Conservation (phyloP, 2,888 invertebrate genomes). For the Invenusta paracnida region DNA sequence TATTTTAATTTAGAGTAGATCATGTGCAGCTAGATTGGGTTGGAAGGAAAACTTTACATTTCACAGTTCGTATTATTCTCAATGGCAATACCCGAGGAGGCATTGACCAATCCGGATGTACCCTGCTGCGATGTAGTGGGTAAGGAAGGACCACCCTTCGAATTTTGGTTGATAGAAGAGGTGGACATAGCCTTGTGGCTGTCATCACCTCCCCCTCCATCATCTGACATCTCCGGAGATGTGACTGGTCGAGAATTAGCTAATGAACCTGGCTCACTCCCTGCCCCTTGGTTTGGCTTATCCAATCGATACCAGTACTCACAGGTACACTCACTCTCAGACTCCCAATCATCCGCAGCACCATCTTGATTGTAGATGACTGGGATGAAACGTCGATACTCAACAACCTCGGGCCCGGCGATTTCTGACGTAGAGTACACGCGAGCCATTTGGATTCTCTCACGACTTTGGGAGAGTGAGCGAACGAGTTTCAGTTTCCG, state of each 20-base stretch:
- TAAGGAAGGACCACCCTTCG: not conserved
- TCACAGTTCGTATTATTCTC: not conserved
- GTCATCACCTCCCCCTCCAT: not conserved
- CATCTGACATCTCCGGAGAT: constrained; percentile 31
- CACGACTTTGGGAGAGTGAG: constrained; percentile 31
- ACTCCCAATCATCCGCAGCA: not conserved
- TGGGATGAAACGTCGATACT: constrained; percentile 23
- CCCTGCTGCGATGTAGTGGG: not conserved
- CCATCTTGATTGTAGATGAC: not conserved
- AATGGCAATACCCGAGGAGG: not conserved
- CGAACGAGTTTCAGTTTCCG: not conserved
- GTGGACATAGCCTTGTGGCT: not conserved
- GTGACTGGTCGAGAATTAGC: constrained; percentile 30
- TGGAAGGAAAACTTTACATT: not conserved
- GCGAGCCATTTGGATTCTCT: constrained; percentile 24
- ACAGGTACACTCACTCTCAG: constrained; percentile 31
- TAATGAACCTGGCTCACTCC: constrained; percentile 31
- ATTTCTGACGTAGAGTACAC: not conserved
- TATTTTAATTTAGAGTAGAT: too few species aligned
- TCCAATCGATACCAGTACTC: constrained; percentile 37
- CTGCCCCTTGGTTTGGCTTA: not conserved
- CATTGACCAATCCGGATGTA: not conserved
- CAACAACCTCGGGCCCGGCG: not conserved
- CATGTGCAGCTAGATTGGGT: too few species aligned
- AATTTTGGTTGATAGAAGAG: not conserved